Evolutionary conservation across 1,140 invertebrate species (phyloP), one percentile per base, ranked within the genome.

Genomic region (Drosophila varians): DNA sequence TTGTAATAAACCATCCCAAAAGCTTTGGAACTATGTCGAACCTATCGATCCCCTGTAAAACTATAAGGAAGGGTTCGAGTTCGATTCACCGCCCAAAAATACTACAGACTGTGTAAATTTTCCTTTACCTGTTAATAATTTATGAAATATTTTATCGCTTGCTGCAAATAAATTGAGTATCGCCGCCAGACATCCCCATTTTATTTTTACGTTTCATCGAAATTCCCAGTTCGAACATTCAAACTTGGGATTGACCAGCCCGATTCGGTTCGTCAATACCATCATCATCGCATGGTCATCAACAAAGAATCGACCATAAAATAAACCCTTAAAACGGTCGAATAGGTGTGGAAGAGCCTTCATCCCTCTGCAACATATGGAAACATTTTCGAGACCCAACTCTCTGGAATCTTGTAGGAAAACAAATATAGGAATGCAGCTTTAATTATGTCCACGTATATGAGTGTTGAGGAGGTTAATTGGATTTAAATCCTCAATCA

Each of bases 191-290:
- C 87, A 80, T 77, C 70, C 60, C 68, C 73, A 82, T 86, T 87
- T 86, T 58, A 66, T 58, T 84, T 86, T 84, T 86, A 86, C 86
- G 80, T 87, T 86, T 77, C 64, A 82, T 87, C 58, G 62, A 77
- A 87, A 86, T 86, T 86, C 80, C 80, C 80, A 82, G 64, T 74
- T 77, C 77, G 80, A 82, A 82, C 82, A 86, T 86, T 86, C 53
- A 34, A 45, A 34, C 56, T 52, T 58, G 26, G 26, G 16, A 14
- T 12, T 47, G 43, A 38, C 23, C 53, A 48, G 36, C 26, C 46
- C 36, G 68, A 43, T 28, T 72, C 45, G 54, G 48, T 54, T 79
- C 80, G 80, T 86, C 79, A 83, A 28, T 46, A 43, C 46, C 49
- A 26, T 43, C 54, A 70, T 60, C 69, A 54, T 42, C 21, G 42